Evolutionary conservation across 1,140 invertebrate species (phyloP).

Genomic region (Kradibia gibbosae): DNA sequence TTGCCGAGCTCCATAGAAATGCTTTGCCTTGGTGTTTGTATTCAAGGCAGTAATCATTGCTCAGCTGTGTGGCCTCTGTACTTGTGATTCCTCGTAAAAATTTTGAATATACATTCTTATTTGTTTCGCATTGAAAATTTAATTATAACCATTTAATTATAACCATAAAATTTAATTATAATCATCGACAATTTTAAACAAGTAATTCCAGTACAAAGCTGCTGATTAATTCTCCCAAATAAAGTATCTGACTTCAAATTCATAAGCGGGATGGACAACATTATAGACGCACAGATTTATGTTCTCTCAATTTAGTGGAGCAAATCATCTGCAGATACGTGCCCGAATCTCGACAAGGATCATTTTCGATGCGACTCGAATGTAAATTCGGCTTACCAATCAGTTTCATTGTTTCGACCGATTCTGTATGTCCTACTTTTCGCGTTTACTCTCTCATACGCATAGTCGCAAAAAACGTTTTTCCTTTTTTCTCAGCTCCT

Average conservation of each 20-base stretch:
- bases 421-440: not conserved
- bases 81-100: too few relatives aligned
- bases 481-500: not conserved
- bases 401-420: not conserved
- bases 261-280: not conserved
- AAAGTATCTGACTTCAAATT: not conserved
- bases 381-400: conserved; percentile 14
- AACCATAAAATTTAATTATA: too few relatives aligned
- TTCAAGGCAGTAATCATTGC: too few relatives aligned
- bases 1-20: too few relatives aligned
- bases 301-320: not conserved
- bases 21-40: too few relatives aligned
- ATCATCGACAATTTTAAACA: too few relatives aligned
- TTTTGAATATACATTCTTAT: too few relatives aligned
- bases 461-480: not conserved
- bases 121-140: too few relatives aligned
- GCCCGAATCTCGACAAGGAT: not conserved
- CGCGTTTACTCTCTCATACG: not conserved
- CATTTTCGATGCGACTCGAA: not conserved
- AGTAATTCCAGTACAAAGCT: not conserved
- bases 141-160: too few relatives aligned
- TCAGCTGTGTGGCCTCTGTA: too few relatives aligned
- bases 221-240: not conserved
- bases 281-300: conserved; percentile 8
- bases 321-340: not conserved